phyloP scores from a whole-genome alignment of 1,140 invertebrate species.

The Elysia chlorotica region DNA sequence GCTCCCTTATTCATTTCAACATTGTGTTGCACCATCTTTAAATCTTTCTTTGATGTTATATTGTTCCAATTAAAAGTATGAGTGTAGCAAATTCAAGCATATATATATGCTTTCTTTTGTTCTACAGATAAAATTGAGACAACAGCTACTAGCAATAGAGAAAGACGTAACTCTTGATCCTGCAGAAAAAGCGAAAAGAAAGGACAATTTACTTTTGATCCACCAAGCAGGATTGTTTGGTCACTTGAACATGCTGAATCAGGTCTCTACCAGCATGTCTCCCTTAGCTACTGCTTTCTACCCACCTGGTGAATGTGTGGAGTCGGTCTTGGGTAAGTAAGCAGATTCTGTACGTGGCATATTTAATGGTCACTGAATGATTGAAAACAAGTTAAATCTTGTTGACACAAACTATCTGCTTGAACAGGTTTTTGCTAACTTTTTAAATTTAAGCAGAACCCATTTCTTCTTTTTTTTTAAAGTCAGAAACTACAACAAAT shows the following conservation, averaged over 20 bases:
- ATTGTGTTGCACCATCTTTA: too few species aligned
- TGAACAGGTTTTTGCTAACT: too few species aligned
- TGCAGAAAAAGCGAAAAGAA: constrained; percentile 74
- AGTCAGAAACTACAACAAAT: background rate
- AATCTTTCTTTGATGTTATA: too few species aligned
- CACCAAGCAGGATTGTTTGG: constrained; percentile 54
- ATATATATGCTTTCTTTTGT: constrained; percentile 13
- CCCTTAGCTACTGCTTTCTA: constrained; percentile 69
- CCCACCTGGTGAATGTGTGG: constrained; percentile 73
- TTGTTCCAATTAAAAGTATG: background rate
- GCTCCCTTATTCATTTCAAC: too few species aligned
- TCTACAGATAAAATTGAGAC: constrained; percentile 65
- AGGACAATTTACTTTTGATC: constrained; percentile 71
- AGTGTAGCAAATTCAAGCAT: background rate
- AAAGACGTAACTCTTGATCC: constrained; percentile 71
- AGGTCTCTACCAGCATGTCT: constrained; percentile 64
- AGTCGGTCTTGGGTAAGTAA: constrained; percentile 77
- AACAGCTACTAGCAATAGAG: constrained; percentile 74
- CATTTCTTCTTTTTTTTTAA: constrained; percentile 8
- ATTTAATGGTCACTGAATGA: too few species aligned
- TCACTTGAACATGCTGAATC: constrained; percentile 7
- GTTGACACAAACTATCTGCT: too few species aligned
- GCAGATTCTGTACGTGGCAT: too few species aligned
- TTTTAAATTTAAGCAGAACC: too few species aligned
- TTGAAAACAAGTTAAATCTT: too few species aligned